These are phyloP conservation scores for Anguilla marmorata DNA, from an alignment of 2,797 vertebrate species.

Conservation along the genomic window DNA sequence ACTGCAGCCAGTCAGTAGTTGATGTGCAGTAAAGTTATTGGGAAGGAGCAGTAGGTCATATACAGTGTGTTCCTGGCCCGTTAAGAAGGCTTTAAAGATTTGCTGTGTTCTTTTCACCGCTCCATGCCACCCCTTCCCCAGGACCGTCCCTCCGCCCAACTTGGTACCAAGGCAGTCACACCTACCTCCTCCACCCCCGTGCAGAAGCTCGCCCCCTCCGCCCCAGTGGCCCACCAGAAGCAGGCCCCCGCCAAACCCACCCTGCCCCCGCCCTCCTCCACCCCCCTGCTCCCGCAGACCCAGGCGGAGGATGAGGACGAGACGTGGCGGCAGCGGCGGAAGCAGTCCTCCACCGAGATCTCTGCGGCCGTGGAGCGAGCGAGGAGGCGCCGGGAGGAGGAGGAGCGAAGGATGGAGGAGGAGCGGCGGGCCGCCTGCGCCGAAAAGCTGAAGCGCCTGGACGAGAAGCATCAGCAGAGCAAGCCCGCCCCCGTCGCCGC, in stretches of 20 bases:
- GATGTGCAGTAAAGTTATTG: not conserved
- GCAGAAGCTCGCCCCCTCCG: conserved; percentile 54
- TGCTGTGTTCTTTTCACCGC: not conserved
- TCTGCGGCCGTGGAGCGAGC: conserved; percentile 89
- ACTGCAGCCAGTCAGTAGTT: not conserved
- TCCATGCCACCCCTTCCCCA: conserved; percentile 39
- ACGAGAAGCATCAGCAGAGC: conserved; percentile 83
- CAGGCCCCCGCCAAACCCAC: conserved; percentile 47
- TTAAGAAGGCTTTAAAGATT: not conserved
- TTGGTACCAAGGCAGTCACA: conserved; percentile 36
- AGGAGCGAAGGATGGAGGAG: conserved; percentile 90
- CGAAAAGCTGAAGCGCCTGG: conserved; percentile 88
- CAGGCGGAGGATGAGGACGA: conserved; percentile 87
- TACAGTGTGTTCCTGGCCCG: not conserved
- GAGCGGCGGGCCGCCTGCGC: conserved; percentile 89
- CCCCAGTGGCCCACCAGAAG: conserved; percentile 55
- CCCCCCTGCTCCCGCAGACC: conserved; percentile 60
- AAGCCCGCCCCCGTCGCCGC: conserved; percentile 60
- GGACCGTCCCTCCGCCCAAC: conserved; percentile 70
- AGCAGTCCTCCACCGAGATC: conserved; percentile 88
- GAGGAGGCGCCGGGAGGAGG: conserved; percentile 85
- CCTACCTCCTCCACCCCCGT: conserved; percentile 33
- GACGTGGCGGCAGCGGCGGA: conserved; percentile 89
- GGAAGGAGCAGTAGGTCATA: not conserved
- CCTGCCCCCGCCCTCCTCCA: conserved; percentile 51